Percentiles rank a stretch among this genome's conserved stretches.
These are phyloP conservation scores for Harlomillsia oculata DNA, from an alignment of 1,140 invertebrate species.

Conservation along the genomic window DNA sequence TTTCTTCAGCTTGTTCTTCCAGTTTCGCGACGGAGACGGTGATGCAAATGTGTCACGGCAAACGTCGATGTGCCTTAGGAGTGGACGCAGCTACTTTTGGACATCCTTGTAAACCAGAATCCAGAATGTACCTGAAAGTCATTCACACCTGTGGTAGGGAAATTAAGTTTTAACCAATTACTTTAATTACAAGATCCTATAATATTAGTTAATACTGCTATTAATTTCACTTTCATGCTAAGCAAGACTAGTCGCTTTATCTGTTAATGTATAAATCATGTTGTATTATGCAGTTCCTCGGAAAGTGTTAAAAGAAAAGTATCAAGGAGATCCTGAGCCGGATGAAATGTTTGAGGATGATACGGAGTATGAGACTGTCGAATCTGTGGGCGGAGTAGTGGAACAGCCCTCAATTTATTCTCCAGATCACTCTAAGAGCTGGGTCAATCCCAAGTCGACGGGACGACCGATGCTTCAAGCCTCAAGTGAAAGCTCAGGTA, in stretches of 20 bases:
- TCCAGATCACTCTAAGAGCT: slow-evolving; percentile 29
- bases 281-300: slow-evolving; percentile 62
- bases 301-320: slow-evolving; percentile 65
- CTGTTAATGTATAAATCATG: too few species aligned
- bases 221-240: too few species aligned
- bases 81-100: slow-evolving; percentile 77
- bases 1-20: background rate
- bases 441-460: slow-evolving; percentile 41
- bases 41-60: slow-evolving; percentile 80
- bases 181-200: too few species aligned
- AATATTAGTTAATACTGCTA: too few species aligned
- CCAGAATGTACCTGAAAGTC: slow-evolving; percentile 79
- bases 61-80: slow-evolving; percentile 62
- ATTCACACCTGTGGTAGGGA: slow-evolving; percentile 83
- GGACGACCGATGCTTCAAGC: slow-evolving; percentile 34
- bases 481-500: slow-evolving; percentile 10
- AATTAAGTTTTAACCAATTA: too few species aligned
- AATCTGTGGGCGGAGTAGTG: slow-evolving; percentile 40
- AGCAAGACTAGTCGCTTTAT: background rate
- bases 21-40: slow-evolving; percentile 73
- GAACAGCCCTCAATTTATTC: slow-evolving; percentile 43
- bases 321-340: slow-evolving; percentile 57
- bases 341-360: slow-evolving; percentile 51
- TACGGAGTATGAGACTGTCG: slow-evolving; percentile 39
- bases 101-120: slow-evolving; percentile 68